Conservation (phyloP, 2,113 vertebrate genomes). For the Clinocottus analis region DNA sequence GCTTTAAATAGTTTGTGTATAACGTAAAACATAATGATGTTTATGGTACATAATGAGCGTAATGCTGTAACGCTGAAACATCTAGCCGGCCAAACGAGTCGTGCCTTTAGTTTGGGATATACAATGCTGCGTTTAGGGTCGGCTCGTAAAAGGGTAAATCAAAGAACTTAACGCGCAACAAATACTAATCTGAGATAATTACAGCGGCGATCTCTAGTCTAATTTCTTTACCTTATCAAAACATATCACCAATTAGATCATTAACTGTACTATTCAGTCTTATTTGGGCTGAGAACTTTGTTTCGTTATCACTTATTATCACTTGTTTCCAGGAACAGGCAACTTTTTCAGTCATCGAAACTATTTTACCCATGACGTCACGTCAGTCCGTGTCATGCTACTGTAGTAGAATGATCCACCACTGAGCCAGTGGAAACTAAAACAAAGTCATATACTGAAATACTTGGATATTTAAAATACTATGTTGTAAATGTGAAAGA, state of each 20-base stretch:
- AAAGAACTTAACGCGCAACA: neutral
- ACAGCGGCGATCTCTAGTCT: neutral
- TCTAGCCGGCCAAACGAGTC: conserved; percentile 65
- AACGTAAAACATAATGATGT: conserved; percentile 23
- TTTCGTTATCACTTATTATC: neutral
- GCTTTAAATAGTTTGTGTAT: conserved; percentile 7
- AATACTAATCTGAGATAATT: neutral
- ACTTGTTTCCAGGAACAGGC: neutral
- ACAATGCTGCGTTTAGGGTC: conserved; percentile 44
- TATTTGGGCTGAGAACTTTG: neutral
- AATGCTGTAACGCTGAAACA: conserved; percentile 44
- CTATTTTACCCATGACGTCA: neutral
- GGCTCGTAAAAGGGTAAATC: conserved; percentile 43
- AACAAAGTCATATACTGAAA: neutral
- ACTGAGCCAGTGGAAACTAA: neutral
- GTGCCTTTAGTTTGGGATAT: conserved; percentile 53
- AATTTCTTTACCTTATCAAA: conserved; percentile 11
- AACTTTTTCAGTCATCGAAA: neutral
- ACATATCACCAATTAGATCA: neutral
- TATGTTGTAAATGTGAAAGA: neutral
- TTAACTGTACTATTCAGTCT: neutral
- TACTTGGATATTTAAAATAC: neutral
- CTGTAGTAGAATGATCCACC: neutral
- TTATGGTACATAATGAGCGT: conserved; percentile 28
- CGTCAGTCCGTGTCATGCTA: neutral